Evolutionary conservation across 2,888 invertebrate species (phyloP).

Genomic region (Dolomedes plantarius): DNA sequence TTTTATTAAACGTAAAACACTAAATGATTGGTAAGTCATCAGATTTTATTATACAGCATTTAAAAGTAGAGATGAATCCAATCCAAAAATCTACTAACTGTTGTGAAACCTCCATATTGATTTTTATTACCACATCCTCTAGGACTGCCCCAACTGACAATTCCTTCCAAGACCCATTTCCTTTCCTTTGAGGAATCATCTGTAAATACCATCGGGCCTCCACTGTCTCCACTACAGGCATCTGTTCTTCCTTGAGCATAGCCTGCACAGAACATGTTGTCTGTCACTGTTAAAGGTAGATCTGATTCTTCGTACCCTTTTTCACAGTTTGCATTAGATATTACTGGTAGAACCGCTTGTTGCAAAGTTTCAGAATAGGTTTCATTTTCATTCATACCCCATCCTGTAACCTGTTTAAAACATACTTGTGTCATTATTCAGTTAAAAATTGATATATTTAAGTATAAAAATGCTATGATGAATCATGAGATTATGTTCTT

Average conservation of each 20-base stretch:
- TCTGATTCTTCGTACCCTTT: constrained; percentile 72
- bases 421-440: too few species aligned
- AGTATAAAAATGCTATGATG: too few species aligned
- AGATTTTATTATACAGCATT: not conserved
- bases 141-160: constrained; percentile 74
- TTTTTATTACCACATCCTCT: constrained; percentile 72
- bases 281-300: constrained; percentile 63
- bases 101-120: constrained; percentile 73
- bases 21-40: too few species aligned
- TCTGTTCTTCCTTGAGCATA: constrained; percentile 58
- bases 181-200: constrained; percentile 64
- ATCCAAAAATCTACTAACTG: constrained; percentile 68
- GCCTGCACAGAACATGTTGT: constrained; percentile 72
- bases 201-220: constrained; percentile 73
- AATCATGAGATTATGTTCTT: too few species aligned
- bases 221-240: constrained; percentile 73
- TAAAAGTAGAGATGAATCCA: constrained; percentile 73
- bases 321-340: constrained; percentile 70
- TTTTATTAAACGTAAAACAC: too few species aligned
- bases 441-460: too few species aligned
- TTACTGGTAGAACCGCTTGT: constrained; percentile 73
- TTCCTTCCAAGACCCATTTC: constrained; percentile 73
- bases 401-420: constrained; percentile 72
- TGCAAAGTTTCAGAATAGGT: constrained; percentile 68
- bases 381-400: constrained; percentile 73